These are phyloP conservation scores for Sanderia malayensis DNA, from an alignment of 30 jellyfish, hydroid and myxozoan genomes.

Conservation along the genomic window DNA sequence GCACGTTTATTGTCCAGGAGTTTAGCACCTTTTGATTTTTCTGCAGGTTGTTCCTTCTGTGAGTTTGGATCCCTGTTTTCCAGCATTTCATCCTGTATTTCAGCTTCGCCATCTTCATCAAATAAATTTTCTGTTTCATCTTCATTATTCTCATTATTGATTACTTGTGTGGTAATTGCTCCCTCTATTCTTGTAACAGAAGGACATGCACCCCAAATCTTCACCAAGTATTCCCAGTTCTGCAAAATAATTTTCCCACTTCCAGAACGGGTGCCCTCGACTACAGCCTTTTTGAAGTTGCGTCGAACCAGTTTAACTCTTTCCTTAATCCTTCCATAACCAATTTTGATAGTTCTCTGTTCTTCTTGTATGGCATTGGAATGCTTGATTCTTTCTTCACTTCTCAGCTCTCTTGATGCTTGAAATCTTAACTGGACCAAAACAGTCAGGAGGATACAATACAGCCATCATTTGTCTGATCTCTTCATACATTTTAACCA, in stretches of 20 bases:
- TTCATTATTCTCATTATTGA: not conserved
- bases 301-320: constrained; percentile 24
- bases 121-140: not conserved
- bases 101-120: not conserved
- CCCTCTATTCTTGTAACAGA: constrained; percentile 22
- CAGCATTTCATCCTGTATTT: constrained; percentile 2
- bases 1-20: constrained; percentile 15
- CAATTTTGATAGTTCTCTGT: constrained; percentile 12
- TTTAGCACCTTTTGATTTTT: constrained; percentile 1
- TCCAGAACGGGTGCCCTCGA: constrained; percentile 48
- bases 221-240: constrained; percentile 10
- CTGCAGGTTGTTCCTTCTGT: constrained; percentile 7
- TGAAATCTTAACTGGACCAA: constrained; percentile 16
- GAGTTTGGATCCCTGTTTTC: constrained; percentile 4
- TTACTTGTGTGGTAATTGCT: not conserved
- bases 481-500: constrained; percentile 10
- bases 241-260: constrained; percentile 37
- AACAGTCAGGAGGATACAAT: constrained; percentile 42
- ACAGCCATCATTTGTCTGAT: constrained; percentile 41
- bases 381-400: constrained; percentile 2
- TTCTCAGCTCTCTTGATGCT: not conserved
- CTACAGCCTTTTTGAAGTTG: constrained; percentile 39
- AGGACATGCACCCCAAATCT: constrained; percentile 59
- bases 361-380: too few relatives aligned
- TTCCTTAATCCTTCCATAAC: constrained; percentile 19